Percentiles rank a stretch among this genome's conserved stretches.
These are phyloP conservation scores for Fulmarus glacialis DNA, from an alignment of 2,113 vertebrate species.

Conservation along the genomic window DNA sequence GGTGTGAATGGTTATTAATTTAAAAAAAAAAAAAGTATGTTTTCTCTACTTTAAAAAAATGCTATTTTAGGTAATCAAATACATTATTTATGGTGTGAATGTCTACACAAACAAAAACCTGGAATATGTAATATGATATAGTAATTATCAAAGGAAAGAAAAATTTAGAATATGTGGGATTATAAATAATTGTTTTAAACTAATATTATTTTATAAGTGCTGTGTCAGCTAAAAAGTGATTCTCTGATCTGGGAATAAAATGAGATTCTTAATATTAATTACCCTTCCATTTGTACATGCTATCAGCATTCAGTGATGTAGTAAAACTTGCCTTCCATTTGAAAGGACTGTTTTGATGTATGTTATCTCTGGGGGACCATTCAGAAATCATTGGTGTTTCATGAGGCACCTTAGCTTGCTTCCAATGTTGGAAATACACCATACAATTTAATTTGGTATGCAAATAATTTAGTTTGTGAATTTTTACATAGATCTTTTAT, in stretches of 20 bases:
- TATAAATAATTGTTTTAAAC: background rate
- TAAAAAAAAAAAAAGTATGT: background rate
- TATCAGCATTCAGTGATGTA: background rate
- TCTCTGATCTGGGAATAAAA: background rate
- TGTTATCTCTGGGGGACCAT: background rate
- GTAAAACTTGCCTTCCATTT: background rate
- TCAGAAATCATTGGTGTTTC: background rate
- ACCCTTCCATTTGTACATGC: background rate
- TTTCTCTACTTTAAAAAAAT: background rate
- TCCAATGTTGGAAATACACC: background rate
- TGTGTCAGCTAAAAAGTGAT: background rate
- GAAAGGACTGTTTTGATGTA: background rate
- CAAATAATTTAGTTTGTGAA: background rate
- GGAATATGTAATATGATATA: background rate
- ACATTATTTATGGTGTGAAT: background rate
- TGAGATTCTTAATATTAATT: background rate
- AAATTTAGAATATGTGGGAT: background rate
- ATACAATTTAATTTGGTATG: background rate
- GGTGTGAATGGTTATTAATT: background rate
- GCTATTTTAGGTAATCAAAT: background rate
- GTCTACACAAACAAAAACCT: background rate
- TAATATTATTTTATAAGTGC: background rate
- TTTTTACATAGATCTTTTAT: background rate
- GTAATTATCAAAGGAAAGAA: background rate
- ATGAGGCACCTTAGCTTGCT: background rate